phyloP scores from a whole-genome alignment of 2,113 vertebrate genomes.

The Ranitomeya variabilis region DNA sequence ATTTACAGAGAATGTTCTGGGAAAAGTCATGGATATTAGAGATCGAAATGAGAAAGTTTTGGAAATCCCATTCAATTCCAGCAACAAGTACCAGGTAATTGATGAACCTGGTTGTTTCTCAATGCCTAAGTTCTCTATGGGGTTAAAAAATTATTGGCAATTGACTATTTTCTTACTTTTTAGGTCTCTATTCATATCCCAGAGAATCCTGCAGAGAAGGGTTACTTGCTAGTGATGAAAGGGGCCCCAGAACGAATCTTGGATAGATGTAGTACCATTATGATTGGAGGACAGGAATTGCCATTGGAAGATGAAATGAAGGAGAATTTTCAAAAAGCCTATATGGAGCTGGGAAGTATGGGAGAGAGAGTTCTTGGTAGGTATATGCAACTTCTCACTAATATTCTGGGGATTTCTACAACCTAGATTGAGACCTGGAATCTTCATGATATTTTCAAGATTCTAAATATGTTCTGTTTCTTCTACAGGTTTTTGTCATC shows the following conservation, averaged over 20 bases:
- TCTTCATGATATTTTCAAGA: neutral
- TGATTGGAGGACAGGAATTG: conserved; percentile 75
- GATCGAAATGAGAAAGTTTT: conserved; percentile 74
- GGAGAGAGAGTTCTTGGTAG: conserved; percentile 80
- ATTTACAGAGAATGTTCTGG: conserved; percentile 76
- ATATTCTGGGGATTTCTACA: neutral
- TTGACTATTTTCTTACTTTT: neutral
- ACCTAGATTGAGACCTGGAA: neutral
- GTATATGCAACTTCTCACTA: conserved; percentile 38
- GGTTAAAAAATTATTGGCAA: neutral
- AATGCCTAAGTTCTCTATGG: neutral
- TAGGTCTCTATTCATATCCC: conserved; percentile 79
- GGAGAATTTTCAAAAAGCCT: conserved; percentile 74
- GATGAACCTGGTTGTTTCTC: neutral
- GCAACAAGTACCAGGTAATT: conserved; percentile 81
- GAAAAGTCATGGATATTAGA: conserved; percentile 72
- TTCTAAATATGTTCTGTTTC: neutral
- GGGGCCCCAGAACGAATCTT: conserved; percentile 76
- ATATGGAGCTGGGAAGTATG: conserved; percentile 76
- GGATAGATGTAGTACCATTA: conserved; percentile 77
- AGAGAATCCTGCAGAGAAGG: conserved; percentile 65
- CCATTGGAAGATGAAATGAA: conserved; percentile 69
- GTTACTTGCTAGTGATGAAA: conserved; percentile 80
- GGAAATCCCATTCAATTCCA: conserved; percentile 82
- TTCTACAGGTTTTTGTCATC: conserved; percentile 76